Evolutionary conservation across 1,140 invertebrate species (phyloP), one percentile per base, ranked within the genome.

Genomic region (Amphibalanus amphitrite): DNA sequence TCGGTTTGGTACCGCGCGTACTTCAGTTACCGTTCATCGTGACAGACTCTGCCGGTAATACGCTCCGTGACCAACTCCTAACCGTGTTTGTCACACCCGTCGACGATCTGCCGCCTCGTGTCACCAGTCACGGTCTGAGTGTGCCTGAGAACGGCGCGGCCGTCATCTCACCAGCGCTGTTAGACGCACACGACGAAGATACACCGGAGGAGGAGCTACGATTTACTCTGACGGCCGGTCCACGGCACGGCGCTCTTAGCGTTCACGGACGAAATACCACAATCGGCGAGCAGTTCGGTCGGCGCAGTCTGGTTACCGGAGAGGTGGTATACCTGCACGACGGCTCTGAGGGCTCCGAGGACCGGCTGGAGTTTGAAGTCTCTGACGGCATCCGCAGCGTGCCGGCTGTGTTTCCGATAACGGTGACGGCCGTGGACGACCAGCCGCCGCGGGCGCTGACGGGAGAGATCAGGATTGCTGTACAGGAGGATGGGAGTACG

Each of bases 371-470:
- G 26, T 40, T 81, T 10, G 78, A 82, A 72, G 78, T 82, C 0
- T 78, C 81, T 29, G 82, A 82, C 77, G 79, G 81, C 1, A 74
- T 78, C 30, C 81, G 82, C 73, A 75, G 76, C 71, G 77, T 82
- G 28, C 79, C 80, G 13, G 73, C 77, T 15, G 77, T 73, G 8
- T 73, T 82, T 30, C 77, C 77, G 30, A 76, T 82, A 8, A 75
- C 72, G 0, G 79, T 83, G 33, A 75, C 76, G 33, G 74, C 75
- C 28, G 75, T 79, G 26, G 81, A 81, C 72, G 80, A 81, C 70
- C 78, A 82, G 72, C 74, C 77, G 10, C 77, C 80, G 28, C 74
- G 72, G 70, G 71, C 70, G 75, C 76, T 70, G 10, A 73, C 77
- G 13, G 78, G 77, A n/a, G 73, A 74, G 4, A 70, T 79, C 0